Evolutionary conservation across 2,888 invertebrate genomes (phyloP).

Genomic region (Thereva nobilitata): DNA sequence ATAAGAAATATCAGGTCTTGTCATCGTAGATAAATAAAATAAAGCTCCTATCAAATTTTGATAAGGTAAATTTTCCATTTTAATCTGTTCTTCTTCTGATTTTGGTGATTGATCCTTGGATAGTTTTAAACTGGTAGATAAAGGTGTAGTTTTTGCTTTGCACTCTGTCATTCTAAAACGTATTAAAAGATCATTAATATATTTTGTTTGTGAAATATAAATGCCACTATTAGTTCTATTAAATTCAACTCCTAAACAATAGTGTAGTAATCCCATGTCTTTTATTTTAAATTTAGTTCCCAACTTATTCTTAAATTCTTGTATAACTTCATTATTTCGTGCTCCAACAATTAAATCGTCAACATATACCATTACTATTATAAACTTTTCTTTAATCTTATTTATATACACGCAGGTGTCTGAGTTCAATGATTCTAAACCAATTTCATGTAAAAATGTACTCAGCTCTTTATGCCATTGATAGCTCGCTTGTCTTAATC

Average conservation of each 20-base stretch:
- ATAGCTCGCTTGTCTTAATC: conserved; percentile 18
- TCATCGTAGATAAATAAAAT: conserved; percentile 28
- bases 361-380: conserved; percentile 12
- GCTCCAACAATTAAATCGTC: conserved; percentile 15
- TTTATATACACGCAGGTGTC: conserved; percentile 9
- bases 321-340: not conserved
- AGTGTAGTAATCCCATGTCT: conserved; percentile 5
- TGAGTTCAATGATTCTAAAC: not conserved
- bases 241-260: conserved; percentile 10
- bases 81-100: too few relatives aligned
- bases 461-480: conserved; percentile 4
- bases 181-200: not conserved
- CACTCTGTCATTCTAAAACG: not conserved
- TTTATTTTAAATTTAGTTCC: conserved; percentile 5
- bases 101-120: not conserved
- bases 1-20: conserved; percentile 35
- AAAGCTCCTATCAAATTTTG: conserved; percentile 37
- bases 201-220: not conserved
- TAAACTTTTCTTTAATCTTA: not conserved
- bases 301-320: not conserved
- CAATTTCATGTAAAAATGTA: conserved; percentile 7
- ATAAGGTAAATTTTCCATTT: conserved; percentile 36
- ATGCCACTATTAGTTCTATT: not conserved
- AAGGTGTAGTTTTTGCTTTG: not conserved
- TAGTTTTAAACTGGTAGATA: not conserved